Percentiles rank a stretch among this genome's conserved stretches.
phyloP scores from a whole-genome alignment of 2,113 vertebrate species.

The Centrocercus urophasianus region DNA sequence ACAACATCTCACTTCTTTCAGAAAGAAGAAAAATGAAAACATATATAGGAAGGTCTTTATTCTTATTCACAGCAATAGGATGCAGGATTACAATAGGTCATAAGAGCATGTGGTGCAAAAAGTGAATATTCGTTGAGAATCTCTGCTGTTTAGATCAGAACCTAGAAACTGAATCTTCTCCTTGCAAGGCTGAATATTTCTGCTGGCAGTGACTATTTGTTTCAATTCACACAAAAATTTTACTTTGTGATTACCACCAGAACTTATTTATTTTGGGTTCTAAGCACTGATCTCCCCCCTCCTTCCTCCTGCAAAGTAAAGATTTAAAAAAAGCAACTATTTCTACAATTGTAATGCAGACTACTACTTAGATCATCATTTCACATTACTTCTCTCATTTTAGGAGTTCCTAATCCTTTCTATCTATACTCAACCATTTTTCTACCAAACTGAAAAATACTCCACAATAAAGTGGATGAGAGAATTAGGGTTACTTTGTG shows the following conservation, averaged over 20 bases:
- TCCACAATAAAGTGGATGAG: background rate
- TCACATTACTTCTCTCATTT: background rate
- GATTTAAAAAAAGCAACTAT: background rate
- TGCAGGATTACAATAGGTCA: background rate
- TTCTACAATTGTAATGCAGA: background rate
- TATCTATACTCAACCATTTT: background rate
- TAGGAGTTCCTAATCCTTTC: background rate
- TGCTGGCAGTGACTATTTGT: background rate
- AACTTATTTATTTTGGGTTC: conserved; percentile 29
- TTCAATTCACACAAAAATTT: conserved; percentile 30
- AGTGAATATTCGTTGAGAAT: conserved; percentile 32
- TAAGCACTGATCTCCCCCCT: background rate
- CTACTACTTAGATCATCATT: background rate
- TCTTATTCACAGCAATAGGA: conserved; percentile 37
- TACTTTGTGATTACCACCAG: background rate
- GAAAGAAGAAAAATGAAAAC: conserved; percentile 56
- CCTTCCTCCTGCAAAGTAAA: background rate
- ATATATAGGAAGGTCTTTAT: conserved; percentile 51
- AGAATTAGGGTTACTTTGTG: background rate
- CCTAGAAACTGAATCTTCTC: background rate
- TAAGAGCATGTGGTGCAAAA: conserved; percentile 27
- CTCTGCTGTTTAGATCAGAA: background rate
- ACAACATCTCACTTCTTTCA: conserved; percentile 32
- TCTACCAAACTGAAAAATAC: background rate
- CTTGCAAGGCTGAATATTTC: background rate